phyloP scores from a whole-genome alignment of 2,113 vertebrate genomes.

The Calcarius ornatus region DNA sequence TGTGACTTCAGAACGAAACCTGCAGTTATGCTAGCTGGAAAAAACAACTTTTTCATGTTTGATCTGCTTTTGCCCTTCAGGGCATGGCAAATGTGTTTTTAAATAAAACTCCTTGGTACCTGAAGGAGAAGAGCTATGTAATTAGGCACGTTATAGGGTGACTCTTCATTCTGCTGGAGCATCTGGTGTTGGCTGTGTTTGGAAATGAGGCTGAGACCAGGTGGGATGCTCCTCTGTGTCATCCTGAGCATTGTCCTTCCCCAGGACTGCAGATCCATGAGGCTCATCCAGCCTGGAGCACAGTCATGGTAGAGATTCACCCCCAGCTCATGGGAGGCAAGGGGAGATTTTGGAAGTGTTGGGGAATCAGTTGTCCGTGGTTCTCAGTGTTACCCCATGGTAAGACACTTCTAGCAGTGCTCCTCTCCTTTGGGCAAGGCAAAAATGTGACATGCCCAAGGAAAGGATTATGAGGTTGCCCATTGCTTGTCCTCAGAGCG shows the following conservation, averaged over 20 bases:
- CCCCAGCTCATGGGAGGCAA: background rate
- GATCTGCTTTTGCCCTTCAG: conserved; percentile 7
- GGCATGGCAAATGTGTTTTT: background rate
- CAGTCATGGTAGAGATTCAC: background rate
- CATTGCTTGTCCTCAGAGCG: background rate
- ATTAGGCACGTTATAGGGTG: background rate
- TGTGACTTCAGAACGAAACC: background rate
- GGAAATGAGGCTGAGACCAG: background rate
- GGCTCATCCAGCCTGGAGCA: background rate
- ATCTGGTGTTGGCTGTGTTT: background rate
- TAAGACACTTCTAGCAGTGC: background rate
- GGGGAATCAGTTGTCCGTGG: background rate
- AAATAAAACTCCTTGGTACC: background rate
- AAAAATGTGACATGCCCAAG: fast-evolving
- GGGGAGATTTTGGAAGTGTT: background rate
- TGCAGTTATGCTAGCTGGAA: background rate
- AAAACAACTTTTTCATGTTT: conserved; percentile 7
- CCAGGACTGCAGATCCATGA: fast-evolving
- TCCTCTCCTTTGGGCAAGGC: background rate
- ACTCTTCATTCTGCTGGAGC: background rate
- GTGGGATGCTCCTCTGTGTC: background rate
- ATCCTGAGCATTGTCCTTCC: background rate
- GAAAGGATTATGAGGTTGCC: background rate
- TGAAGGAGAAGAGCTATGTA: background rate
- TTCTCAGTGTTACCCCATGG: background rate